Percentiles rank a stretch among this genome's conserved stretches.
Evolutionary conservation across 2,888 invertebrate species (phyloP).

Genomic region (Volucella inflata): DNA sequence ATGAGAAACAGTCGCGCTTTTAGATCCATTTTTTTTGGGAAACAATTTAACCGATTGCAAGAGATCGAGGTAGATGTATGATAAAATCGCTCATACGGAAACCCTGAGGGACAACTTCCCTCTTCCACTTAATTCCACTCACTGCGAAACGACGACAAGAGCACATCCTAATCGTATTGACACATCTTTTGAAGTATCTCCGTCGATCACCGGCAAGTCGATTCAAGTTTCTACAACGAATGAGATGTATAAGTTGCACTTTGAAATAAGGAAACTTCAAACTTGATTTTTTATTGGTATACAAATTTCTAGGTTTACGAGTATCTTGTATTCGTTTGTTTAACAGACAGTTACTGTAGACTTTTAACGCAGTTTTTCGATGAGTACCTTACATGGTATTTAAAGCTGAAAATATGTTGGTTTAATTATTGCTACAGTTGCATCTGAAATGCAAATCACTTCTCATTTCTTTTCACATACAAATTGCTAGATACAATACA

Average conservation of each 20-base stretch:
- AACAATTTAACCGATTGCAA: neutral
- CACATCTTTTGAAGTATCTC: neutral
- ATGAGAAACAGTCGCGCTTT: neutral
- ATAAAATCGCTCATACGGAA: no score
- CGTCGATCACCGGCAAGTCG: neutral
- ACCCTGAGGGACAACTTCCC: no score
- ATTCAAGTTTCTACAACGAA: neutral
- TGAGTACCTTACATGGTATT: slow-evolving; percentile 65
- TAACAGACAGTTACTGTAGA: neutral
- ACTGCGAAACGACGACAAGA: neutral
- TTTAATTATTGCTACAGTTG: slow-evolving; percentile 60
- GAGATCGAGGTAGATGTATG: no score
- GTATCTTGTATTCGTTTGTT: no score
- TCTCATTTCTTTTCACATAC: slow-evolving; percentile 89
- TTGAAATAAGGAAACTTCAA: no score
- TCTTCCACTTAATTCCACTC: no score
- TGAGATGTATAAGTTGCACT: neutral
- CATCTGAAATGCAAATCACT: slow-evolving; percentile 80
- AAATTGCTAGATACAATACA: slow-evolving; percentile 84
- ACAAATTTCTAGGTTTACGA: no score
- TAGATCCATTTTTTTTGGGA: neutral
- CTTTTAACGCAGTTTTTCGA: neutral
- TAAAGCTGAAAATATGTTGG: slow-evolving; percentile 74
- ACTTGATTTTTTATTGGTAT: no score
- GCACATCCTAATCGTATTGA: neutral